A percentile compares a stretch with the other conserved stretches of the same genome.
phyloP scores from a whole-genome alignment of 1,140 invertebrate genomes.

The Anastatus disparis region DNA sequence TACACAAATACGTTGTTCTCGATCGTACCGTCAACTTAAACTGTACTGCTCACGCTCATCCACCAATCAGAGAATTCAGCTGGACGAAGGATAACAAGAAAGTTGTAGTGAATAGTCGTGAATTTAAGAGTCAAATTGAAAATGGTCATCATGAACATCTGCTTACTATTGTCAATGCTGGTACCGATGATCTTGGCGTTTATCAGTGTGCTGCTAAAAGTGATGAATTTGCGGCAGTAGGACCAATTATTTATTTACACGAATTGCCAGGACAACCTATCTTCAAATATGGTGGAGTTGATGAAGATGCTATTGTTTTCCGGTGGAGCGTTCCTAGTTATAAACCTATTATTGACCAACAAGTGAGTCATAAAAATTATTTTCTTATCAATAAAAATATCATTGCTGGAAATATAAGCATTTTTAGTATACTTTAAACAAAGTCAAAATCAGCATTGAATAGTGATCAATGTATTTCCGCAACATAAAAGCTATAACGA shows the following conservation, averaged over 20 bases:
- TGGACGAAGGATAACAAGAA: conserved; percentile 30
- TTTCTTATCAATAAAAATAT: too few relatives aligned
- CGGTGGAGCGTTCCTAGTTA: conserved; percentile 23
- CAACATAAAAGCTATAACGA: too few relatives aligned
- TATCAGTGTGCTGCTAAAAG: conserved; percentile 43
- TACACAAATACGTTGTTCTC: conserved; percentile 9
- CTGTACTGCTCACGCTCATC: conserved; percentile 60
- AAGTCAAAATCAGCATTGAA: too few relatives aligned
- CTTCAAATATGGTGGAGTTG: not conserved
- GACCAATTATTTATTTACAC: not conserved
- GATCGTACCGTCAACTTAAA: conserved; percentile 46
- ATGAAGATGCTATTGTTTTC: conserved; percentile 4
- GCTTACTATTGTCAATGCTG: conserved; percentile 37
- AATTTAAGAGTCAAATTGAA: conserved; percentile 18
- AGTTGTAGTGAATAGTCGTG: not conserved
- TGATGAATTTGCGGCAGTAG: not conserved
- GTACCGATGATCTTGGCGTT: conserved; percentile 41
- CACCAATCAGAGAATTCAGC: conserved; percentile 48
- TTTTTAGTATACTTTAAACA: too few relatives aligned
- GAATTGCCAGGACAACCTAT: conserved; percentile 19
- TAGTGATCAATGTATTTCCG: too few relatives aligned
- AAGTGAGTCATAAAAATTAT: conserved; percentile 15
- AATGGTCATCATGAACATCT: conserved; percentile 37
- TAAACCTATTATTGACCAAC: conserved; percentile 10
- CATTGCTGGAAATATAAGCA: too few relatives aligned